A percentile compares a stretch with the other conserved stretches of the same genome.
Evolutionary conservation across 1,140 invertebrate genomes (phyloP).

Genomic region (Meloidogyne hapla): DNA sequence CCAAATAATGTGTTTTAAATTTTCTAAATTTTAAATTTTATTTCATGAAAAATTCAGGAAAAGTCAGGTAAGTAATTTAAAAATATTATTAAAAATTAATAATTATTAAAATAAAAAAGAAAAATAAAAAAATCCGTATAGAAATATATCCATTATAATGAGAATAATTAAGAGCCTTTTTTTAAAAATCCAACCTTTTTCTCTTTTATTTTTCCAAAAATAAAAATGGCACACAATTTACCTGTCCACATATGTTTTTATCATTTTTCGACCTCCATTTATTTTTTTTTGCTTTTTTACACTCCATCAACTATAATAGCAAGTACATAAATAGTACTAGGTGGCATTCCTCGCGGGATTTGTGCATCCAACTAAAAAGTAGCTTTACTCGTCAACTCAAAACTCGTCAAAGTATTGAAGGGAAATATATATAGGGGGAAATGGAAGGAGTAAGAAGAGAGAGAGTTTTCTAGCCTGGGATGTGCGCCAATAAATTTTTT

Average conservation of each 20-base stretch:
- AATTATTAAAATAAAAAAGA: no score
- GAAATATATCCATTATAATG: no score
- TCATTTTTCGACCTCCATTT: background rate
- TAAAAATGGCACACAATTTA: background rate
- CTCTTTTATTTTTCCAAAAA: no score
- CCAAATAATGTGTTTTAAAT: slow-evolving; percentile 11
- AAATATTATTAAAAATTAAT: no score
- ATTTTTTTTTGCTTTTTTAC: background rate
- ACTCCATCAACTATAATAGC: slow-evolving; percentile 1
- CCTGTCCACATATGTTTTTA: background rate
- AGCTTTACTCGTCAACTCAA: slow-evolving; percentile 2
- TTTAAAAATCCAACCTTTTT: no score
- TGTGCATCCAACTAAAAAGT: background rate
- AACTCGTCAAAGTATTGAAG: background rate
- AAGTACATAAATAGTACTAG: background rate
- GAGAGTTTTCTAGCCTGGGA: background rate
- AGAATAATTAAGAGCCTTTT: no score
- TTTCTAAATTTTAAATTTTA: background rate
- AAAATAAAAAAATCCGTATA: no score
- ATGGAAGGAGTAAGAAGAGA: background rate
- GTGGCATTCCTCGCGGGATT: slow-evolving; percentile 3
- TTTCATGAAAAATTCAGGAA: no score
- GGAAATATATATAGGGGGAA: background rate
- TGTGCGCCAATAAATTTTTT: background rate
- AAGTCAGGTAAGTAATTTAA: no score